phyloP scores from a whole-genome alignment of 2,113 vertebrate species.

The Lagopus muta region DNA sequence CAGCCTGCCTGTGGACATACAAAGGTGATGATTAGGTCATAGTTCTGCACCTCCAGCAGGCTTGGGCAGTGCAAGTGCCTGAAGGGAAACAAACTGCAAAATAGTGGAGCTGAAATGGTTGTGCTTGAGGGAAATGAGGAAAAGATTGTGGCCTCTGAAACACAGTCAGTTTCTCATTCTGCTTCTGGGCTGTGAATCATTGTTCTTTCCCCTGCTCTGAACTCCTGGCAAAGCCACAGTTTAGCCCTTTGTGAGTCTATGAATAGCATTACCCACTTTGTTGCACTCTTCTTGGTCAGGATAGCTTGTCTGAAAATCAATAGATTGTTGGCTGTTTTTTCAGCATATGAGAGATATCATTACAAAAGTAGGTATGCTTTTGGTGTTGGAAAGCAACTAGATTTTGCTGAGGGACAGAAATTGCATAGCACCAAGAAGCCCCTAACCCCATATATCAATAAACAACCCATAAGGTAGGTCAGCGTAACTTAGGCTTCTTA shows the following conservation, averaged over 20 bases:
- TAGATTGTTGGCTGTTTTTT: not conserved
- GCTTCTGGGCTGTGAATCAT: not conserved
- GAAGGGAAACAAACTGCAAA: not conserved
- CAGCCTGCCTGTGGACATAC: accelerated
- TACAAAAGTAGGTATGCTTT: not conserved
- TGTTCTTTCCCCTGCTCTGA: not conserved
- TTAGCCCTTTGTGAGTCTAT: not conserved
- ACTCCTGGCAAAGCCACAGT: not conserved
- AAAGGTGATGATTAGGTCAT: conserved; percentile 11
- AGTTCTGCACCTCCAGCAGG: not conserved
- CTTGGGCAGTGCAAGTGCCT: not conserved
- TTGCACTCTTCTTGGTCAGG: not conserved
- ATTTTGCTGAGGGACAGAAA: not conserved
- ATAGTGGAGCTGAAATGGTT: not conserved
- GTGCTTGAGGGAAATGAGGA: conserved; percentile 4
- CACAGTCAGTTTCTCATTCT: not conserved
- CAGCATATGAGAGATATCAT: not conserved
- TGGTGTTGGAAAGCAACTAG: not conserved
- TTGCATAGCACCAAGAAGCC: not conserved
- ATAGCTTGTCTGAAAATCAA: not conserved
- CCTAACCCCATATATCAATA: not conserved
- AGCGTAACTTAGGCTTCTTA: not conserved
- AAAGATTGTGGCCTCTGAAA: conserved; percentile 19
- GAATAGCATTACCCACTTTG: not conserved
- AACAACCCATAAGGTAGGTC: not conserved